Evolutionary conservation across 2,113 vertebrate genomes (phyloP), one percentile per base, ranked within the genome.

Genomic region (Notothenia coriiceps): DNA sequence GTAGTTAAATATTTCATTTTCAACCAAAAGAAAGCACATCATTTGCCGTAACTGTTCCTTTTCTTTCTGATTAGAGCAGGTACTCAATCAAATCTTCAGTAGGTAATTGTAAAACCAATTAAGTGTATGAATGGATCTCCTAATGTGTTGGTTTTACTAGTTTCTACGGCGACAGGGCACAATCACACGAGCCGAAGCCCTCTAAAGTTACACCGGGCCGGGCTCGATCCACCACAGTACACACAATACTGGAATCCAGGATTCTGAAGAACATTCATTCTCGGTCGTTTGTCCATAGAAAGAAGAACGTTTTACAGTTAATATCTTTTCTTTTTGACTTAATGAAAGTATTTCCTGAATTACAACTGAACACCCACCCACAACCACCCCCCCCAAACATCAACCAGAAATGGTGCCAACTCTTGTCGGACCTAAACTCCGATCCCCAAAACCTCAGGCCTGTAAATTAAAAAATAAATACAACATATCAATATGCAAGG

Each of bases 381-480:
- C n/a, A 20, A 25, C 69, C 69, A 44, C 49, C 22, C 8, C 40
- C n/a, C n/a, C 56, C 6, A 15, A 54, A 80, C 46, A 71, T 79
- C 71, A 74, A 89, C 82, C 77, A 35, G 29, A 85, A 78, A 73
- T 65, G 75, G 56, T 78, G 77, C 77, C 77, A 78, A 84, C 79
- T 83, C 84, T 62, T 70, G 80, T 88, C 82, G 92, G 92, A 93
- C 87, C 88, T 72, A 83, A 91, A 68, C 86, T 87, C 76, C 47
- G 69, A 92, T 83, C 73, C 88, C 86, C 92, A 40, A 72, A 89
- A 84, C 74, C 84, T 89, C 88, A 87, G 85, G 89, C 85, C 84
- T 89, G 86, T 79, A 88, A 92, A 94, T 89, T 73, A 87, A 89
- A 88, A 92, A 91, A 93, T 92, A 93, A 92, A 92, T 92, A 93